A percentile compares a stretch with the other conserved stretches of the same genome.
Evolutionary conservation across 2,113 vertebrate species (phyloP).

Genomic region (Pseudorectes ferrugineus): DNA sequence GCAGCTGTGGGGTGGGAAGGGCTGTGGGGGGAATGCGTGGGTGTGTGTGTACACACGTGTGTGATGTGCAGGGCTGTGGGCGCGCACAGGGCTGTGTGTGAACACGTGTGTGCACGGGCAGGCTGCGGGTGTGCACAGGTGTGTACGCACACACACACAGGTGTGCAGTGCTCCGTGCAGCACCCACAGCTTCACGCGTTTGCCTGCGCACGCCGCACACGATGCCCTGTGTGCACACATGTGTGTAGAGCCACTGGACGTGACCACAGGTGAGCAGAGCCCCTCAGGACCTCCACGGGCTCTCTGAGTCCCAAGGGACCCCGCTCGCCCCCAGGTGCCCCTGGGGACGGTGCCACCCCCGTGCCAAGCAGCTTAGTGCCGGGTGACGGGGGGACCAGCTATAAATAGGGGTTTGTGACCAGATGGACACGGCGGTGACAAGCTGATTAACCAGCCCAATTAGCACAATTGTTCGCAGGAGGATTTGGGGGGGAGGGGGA

Average conservation of each 20-base stretch:
- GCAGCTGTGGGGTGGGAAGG: not conserved
- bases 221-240: not conserved
- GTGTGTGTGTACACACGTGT: not conserved
- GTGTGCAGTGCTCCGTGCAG: not conserved
- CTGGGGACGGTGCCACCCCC: not conserved
- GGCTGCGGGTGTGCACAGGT: not conserved
- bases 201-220: not conserved
- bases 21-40: fast-evolving
- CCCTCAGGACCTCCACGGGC: too few species aligned
- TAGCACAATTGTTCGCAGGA: constrained; percentile 15
- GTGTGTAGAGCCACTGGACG: not conserved
- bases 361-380: constrained; percentile 32
- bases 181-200: not conserved
- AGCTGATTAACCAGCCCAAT: constrained; percentile 67
- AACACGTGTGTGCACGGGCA: not conserved
- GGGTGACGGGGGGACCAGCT: constrained; percentile 5
- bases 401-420: constrained; percentile 58
- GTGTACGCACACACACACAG: not conserved
- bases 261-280: not conserved
- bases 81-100: not conserved
- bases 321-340: not conserved
- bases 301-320: not conserved
- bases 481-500: constrained; percentile 13
- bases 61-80: not conserved
- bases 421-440: constrained; percentile 16